Conservation (phyloP, 1,140 invertebrate genomes). For the Rhizoglyphus robini region DNA sequence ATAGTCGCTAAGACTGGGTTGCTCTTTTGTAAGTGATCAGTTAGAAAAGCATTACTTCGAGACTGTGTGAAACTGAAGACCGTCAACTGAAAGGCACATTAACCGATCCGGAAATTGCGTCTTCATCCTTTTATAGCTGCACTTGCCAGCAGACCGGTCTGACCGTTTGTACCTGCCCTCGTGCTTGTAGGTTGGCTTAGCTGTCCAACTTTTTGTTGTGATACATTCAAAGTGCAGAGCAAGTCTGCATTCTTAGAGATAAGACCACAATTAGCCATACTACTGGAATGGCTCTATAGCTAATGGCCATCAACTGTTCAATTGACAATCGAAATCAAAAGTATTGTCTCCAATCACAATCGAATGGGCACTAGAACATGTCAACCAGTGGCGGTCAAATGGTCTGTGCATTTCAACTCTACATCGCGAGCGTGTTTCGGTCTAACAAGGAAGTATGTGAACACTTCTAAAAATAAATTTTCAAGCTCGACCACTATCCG, state of each 20-base stretch:
- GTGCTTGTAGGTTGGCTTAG: neutral
- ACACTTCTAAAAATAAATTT: no score
- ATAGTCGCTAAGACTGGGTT: neutral
- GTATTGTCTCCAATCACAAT: no score
- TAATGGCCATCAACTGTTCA: neutral
- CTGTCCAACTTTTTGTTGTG: neutral
- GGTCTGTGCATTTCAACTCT: no score
- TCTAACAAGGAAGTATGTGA: no score
- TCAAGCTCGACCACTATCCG: no score
- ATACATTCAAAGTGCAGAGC: neutral
- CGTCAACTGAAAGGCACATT: neutral
- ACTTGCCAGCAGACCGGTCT: slow-evolving; percentile 7
- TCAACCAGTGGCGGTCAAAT: no score
- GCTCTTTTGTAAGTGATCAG: neutral
- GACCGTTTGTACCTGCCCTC: neutral
- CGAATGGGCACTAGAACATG: no score
- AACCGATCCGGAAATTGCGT: slow-evolving; percentile 9
- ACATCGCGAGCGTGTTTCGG: no score
- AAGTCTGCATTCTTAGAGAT: no score
- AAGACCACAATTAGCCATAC: no score
- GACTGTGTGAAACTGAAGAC: neutral
- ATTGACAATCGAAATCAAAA: neutral
- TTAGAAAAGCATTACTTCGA: neutral
- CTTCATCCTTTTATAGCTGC: neutral
- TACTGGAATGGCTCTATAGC: no score